phyloP scores from a whole-genome alignment of 2,888 invertebrate genomes.

The Subacronicta megacephala region DNA sequence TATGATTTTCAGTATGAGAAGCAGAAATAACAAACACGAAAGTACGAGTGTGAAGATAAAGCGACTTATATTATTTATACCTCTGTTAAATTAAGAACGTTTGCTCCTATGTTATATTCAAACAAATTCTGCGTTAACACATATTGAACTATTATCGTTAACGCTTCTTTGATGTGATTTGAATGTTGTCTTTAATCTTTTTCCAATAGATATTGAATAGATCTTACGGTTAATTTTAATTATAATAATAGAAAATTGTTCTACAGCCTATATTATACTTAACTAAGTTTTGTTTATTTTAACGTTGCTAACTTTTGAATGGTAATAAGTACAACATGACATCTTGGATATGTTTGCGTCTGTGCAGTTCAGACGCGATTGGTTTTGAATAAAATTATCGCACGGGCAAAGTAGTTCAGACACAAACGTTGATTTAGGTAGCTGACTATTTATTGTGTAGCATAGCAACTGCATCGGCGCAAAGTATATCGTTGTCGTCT shows the following conservation, averaged over 20 bases:
- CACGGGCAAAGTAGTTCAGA: slow-evolving; percentile 27
- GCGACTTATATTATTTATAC: slow-evolving; percentile 48
- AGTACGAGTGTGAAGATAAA: slow-evolving; percentile 60
- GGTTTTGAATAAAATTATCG: slow-evolving; percentile 27
- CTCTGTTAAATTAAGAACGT: slow-evolving; percentile 29
- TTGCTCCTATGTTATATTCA: slow-evolving; percentile 27
- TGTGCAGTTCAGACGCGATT: slow-evolving; percentile 28
- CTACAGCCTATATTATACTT: slow-evolving; percentile 12
- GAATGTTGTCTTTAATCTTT: slow-evolving; percentile 33
- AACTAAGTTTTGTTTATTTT: slow-evolving; percentile 11
- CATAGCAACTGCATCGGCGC: slow-evolving; percentile 43
- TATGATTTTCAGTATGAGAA: slow-evolving; percentile 51
- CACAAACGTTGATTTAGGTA: slow-evolving; percentile 27
- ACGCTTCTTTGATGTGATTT: slow-evolving; percentile 35
- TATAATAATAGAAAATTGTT: slow-evolving; percentile 25
- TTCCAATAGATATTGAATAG: slow-evolving; percentile 20
- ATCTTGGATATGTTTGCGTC: slow-evolving; percentile 33
- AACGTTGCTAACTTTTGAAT: slow-evolving; percentile 21
- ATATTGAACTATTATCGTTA: slow-evolving; percentile 22
- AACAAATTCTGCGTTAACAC: slow-evolving; percentile 22
- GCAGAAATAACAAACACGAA: slow-evolving; percentile 49
- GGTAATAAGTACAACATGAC: slow-evolving; percentile 4
- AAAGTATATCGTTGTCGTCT: slow-evolving; percentile 34
- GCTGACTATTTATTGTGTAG: slow-evolving; percentile 22
- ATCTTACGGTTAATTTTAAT: slow-evolving; percentile 22